Base-by-base conservation (phyloP, 2,797 vertebrate genomes). In the Threskiornis aethiopicus region DNA sequence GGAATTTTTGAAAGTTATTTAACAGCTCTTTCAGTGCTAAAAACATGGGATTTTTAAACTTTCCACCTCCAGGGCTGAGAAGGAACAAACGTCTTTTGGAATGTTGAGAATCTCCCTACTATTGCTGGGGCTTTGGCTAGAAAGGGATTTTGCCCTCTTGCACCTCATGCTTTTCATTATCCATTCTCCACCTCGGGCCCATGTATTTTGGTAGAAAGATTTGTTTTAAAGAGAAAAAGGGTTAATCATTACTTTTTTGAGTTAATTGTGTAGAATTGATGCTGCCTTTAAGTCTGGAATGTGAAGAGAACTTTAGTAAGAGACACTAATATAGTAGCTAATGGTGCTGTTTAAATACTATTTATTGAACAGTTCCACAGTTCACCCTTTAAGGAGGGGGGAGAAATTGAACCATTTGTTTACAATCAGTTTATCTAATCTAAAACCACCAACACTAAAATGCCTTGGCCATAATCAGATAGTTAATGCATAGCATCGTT, bases 191-290 rank as follows among this genome's bases (percentile, higher is more conserved):
- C 35, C 37, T 93, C 33, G 76, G 35, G 18, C 77, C 42, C n/a
- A 13, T 66, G 31, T 62, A 51, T 90, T 77, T 88, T 88, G 59
- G n/a, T 57, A 61, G 13, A 61, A 72, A 80, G n/a, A 62, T 90
- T 80, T 66, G 13, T 87, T 93, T 87, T 87, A 62, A 84, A 72
- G 78, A 77, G 75, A 64, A 80, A 82, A 87, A 72, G 20, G 19
- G 78, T 92, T 95, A 85, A 89, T 91, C 18, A 42, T 97, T 94
- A 89, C 31, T 62, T 33, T 39, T 84, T 47, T 35, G 22, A 42
- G 13, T 89, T 87, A 93, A 59, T 81, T 82, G 24, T 92, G 31
- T 83, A 58, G 83, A 84, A 75, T 14, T 78, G 29, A 46, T 91
- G 42, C 46, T 84, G 76, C 46, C 64, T 61, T 85, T 77, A 80